Percentiles rank a stretch among this genome's conserved stretches.
Evolutionary conservation across 2,888 invertebrate genomes (phyloP).

Genomic region (Cosmopolites sordidus): DNA sequence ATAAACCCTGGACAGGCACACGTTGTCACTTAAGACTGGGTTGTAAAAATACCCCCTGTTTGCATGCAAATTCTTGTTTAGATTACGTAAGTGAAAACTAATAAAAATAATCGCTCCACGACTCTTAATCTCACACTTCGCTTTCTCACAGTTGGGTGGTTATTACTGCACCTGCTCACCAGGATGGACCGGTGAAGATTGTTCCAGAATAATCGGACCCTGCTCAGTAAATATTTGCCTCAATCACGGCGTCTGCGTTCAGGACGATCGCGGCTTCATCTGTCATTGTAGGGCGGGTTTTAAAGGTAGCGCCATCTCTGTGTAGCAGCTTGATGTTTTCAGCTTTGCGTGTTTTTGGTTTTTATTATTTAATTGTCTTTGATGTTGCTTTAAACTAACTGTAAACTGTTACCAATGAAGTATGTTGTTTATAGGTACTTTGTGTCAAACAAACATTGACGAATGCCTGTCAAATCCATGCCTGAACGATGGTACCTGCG

Average conservation of each 20-base stretch:
- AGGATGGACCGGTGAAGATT: constrained; percentile 64
- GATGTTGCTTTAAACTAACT: no score
- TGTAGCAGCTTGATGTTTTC: constrained; percentile 2
- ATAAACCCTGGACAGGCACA: constrained; percentile 47
- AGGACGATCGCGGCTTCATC: constrained; percentile 51
- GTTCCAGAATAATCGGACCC: constrained; percentile 54
- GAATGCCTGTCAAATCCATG: constrained; percentile 53
- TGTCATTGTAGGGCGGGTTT: constrained; percentile 59
- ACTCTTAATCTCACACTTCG: constrained; percentile 7
- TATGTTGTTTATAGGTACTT: constrained; percentile 46
- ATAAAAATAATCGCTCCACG: neutral
- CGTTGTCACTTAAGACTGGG: constrained; percentile 44
- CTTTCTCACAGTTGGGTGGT: constrained; percentile 49
- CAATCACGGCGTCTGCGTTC: constrained; percentile 61
- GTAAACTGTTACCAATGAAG: no score
- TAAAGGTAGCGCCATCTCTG: constrained; percentile 44
- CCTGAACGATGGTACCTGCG: constrained; percentile 54
- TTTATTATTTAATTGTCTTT: no score
- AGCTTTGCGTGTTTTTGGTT: neutral
- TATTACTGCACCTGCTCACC: constrained; percentile 67
- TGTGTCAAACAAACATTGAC: constrained; percentile 53
- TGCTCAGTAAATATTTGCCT: constrained; percentile 60
- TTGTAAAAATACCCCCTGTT: constrained; percentile 58
- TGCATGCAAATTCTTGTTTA: constrained; percentile 58
- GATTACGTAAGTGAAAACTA: constrained; percentile 57